Base-by-base conservation (phyloP, 2,888 invertebrate genomes). In the Laspeyria flexula region DNA sequence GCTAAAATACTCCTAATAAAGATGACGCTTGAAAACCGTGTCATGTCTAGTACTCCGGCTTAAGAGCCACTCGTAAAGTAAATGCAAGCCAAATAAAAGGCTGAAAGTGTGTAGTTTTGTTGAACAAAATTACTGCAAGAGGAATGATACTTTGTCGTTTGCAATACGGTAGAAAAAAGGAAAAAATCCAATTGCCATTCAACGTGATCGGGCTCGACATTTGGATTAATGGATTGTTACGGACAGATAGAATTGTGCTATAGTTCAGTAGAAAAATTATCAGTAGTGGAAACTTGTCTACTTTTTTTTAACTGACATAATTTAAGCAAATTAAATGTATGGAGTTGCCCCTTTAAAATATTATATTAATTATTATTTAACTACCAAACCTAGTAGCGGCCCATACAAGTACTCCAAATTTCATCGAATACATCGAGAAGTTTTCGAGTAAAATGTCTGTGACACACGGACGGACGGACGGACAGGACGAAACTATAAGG, bases 161-260 rank as follows among this genome's bases (percentile, higher is more conserved):
- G 31, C 33, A 47, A 57, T 33, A 39, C 40, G 62, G 62, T 61
- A 69, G 68, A 75, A 73, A 73, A 44, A 15, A 44, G 49, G 38
- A n/a, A 43, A 44, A 65, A 65, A 50, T 58, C 65, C 68, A 67
- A 67, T 70, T 59, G 60, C 62, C 62, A 63, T 67, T 62, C 62
- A 60, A 72, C 70, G 71, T 73, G 78, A 77, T 75, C 71, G 67
- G 63, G 59, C 60, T 43, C 58, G 48, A 72, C 73, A 66, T 75
- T 72, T 60, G 66, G 70, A 77, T 78, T 79, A 80, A 79, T 79
- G 75, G 76, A 64, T 70, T 62, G 51, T 44, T 59, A 45, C 13
- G 43, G 45, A 43, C 55, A 63, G 73, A 75, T 69, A 73, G 70
- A 75, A 69, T 54, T 61, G 63, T 69, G 64, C 71, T 48, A 75